phyloP scores from a whole-genome alignment of 2,113 vertebrate genomes.

The Hyaena hyaena region DNA sequence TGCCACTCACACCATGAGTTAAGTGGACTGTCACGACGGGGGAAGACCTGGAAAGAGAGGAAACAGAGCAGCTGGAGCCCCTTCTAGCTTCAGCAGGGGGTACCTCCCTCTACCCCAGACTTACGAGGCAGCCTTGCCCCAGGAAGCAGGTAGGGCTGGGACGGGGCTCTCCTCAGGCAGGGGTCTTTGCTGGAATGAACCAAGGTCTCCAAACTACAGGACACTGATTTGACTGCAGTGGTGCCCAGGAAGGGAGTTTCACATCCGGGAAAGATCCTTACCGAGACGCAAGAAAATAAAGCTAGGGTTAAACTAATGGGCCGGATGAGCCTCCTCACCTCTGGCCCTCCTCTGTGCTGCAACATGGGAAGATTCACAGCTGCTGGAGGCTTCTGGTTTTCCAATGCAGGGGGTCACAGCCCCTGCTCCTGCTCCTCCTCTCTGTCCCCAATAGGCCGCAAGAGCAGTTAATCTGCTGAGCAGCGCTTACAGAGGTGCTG shows the following conservation, averaged over 20 bases:
- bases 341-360: not conserved
- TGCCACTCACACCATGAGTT: conserved; percentile 56
- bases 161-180: conserved; percentile 14
- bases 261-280: conserved; percentile 70
- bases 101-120: not conserved
- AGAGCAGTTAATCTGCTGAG: not conserved
- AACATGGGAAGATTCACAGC: not conserved
- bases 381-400: not conserved
- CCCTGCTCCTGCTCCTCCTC: not conserved
- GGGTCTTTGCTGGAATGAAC: not conserved
- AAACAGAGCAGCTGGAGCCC: not conserved
- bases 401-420: not conserved
- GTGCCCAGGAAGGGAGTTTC: conserved; percentile 42
- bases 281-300: not conserved
- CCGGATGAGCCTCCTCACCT: not conserved
- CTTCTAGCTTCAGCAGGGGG: not conserved
- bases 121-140: conserved; percentile 55
- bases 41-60: not conserved
- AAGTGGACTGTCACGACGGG: not conserved
- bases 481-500: not conserved
- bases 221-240: not conserved
- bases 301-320: not conserved
- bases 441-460: too few relatives aligned
- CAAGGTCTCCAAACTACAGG: not conserved
- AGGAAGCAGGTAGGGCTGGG: not conserved